Evolutionary conservation across 2,888 invertebrate genomes (phyloP).

Genomic region (Pristionchus exspectatus): DNA sequence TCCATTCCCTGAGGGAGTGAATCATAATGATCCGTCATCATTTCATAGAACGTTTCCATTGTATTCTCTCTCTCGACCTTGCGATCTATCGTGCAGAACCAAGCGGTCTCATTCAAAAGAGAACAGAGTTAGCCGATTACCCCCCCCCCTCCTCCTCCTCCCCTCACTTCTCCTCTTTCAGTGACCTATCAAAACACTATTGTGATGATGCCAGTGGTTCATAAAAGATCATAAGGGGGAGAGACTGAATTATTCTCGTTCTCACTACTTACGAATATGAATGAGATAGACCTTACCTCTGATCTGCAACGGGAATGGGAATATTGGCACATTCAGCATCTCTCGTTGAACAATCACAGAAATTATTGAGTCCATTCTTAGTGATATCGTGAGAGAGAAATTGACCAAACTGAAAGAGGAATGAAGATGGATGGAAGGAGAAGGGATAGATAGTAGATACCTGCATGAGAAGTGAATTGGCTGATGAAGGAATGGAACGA

Average conservation of each 20-base stretch:
- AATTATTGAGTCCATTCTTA: conserved; percentile 59
- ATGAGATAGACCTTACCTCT: conserved; percentile 51
- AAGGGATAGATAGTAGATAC: conserved; percentile 66
- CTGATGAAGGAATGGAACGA: conserved; percentile 51
- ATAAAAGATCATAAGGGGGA: background rate
- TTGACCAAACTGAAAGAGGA: conserved; percentile 64
- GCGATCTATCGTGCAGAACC: background rate
- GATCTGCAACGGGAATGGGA: conserved; percentile 63
- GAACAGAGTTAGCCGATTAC: background rate
- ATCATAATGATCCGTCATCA: conserved; percentile 3
- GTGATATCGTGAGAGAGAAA: conserved; percentile 77
- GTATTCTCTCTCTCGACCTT: conserved; percentile 4
- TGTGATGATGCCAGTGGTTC: background rate
- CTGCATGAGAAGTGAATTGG: conserved; percentile 51
- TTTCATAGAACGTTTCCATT: background rate
- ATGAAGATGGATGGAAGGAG: conserved; percentile 59
- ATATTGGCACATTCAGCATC: conserved; percentile 67
- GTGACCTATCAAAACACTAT: conserved; percentile 28
- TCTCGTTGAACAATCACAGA: conserved; percentile 64
- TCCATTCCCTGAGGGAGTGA: background rate
- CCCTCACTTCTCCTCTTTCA: background rate
- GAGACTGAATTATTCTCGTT: too few species aligned
- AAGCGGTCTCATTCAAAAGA: background rate
- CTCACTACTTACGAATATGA: background rate
- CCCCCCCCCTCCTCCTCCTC: background rate